Percentiles rank a stretch among this genome's conserved stretches.
These are phyloP conservation scores for Corythaixoides concolor DNA, from an alignment of 2,113 vertebrate genomes.

Conservation along the genomic window DNA sequence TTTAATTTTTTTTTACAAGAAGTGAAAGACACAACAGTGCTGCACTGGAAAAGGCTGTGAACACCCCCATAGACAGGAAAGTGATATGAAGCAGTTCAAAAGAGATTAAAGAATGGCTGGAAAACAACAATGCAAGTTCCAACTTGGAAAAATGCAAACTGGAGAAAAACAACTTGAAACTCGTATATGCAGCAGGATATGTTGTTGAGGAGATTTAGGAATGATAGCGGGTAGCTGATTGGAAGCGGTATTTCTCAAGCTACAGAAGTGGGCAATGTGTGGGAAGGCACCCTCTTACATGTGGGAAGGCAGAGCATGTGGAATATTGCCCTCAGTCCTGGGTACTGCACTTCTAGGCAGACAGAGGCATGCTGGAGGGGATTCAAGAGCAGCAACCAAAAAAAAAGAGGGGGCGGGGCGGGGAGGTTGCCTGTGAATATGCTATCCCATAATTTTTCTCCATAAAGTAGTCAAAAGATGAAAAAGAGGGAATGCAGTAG, in stretches of 20 bases:
- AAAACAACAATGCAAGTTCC: conserved; percentile 39
- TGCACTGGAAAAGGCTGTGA: not conserved
- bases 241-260: not conserved
- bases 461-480: not conserved
- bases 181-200: conserved; percentile 16
- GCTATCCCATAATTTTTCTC: not conserved
- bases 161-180: conserved; percentile 26
- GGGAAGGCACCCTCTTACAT: conserved; percentile 9
- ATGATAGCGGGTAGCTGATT: conserved; percentile 16
- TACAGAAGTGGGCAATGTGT: not conserved
- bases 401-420: not conserved
- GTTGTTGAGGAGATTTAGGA: not conserved
- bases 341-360: not conserved
- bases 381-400: not conserved
- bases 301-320: conserved; percentile 18
- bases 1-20: not conserved
- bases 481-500: not conserved
- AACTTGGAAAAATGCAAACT: conserved; percentile 47
- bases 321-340: not conserved
- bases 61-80: not conserved
- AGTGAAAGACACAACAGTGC: not conserved
- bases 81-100: not conserved
- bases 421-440: not conserved
- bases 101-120: conserved; percentile 4
- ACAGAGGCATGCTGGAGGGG: not conserved